Evolutionary conservation across 2,113 vertebrate species (phyloP).

Genomic region (Nasalis larvatus): DNA sequence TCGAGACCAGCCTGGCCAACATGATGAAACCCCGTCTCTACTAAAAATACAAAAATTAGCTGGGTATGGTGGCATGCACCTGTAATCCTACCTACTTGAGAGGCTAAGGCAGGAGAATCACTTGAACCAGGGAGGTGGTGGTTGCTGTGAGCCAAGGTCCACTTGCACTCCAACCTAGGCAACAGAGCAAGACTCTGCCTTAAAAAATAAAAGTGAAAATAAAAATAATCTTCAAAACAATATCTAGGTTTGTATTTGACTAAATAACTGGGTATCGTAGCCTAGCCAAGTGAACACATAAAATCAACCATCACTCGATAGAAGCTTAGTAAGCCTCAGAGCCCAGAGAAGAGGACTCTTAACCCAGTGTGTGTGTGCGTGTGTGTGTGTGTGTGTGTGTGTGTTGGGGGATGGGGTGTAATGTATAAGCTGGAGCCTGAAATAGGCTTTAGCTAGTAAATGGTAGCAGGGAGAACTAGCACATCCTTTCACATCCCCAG

Average conservation of each 20-base stretch:
- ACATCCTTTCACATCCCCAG: rapidly evolving
- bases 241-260: not conserved
- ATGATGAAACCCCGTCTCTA: not conserved
- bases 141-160: not conserved
- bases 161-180: not conserved
- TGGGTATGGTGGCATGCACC: not conserved
- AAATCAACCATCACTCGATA: not conserved
- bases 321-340: not conserved
- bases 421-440: not conserved
- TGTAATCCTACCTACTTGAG: not conserved
- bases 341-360: not conserved
- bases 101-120: not conserved
- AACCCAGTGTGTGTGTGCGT: too few relatives aligned
- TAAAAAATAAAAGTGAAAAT: not conserved
- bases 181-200: not conserved
- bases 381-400: too few relatives aligned
- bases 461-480: not conserved
- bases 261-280: not conserved
- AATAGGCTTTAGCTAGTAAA: too few relatives aligned
- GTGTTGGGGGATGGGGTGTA: not conserved
- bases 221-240: not conserved
- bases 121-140: not conserved
- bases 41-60: not conserved
- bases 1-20: not conserved
- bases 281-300: not conserved